Evolutionary conservation across 2,888 invertebrate genomes (phyloP), one percentile per base, ranked within the genome.

Genomic region (Lacanobia oleracea): DNA sequence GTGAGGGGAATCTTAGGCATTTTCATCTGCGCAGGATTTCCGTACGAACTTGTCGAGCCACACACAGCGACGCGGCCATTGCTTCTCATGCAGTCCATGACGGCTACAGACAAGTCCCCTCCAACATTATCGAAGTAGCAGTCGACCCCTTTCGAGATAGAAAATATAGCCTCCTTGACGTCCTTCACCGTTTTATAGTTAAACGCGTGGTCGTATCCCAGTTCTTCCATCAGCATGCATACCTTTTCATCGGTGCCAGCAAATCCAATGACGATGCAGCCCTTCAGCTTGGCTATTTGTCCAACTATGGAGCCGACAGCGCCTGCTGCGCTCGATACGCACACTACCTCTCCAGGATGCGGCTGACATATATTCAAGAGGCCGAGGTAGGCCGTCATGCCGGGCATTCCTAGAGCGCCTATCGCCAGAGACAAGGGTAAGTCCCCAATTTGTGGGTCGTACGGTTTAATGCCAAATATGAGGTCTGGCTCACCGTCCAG

Each of bases 91-190:
- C 96, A 96, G 56, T 93, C 90, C 66, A 97, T 89, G 18, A 97
- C 96, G 0, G 86, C 91, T 27, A 92, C 91, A 8, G 96, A 96
- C 50, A 97, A 92, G n/a, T 95, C 95, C 5, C 97, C 97, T 1
- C 97, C 97, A 23, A 97, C 97, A 87, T 97, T 97, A 87, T 98
- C 97, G 88, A 97, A 97, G 87, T 97, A 97, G 82, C 97, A 97
- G 87, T 98, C 97, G 0, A 98, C 92, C 4, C 97, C 97, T 10
- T 97, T 90, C 0, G 97, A 97, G 6, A 97, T 97, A 54, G 96
- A 93, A 70, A 93, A 94, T 69, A 98, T 89, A 40, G 94, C 88
- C 0, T 65, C 72, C 14, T 89, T 91, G 27, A 97, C 79, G 67
- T 88, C 70, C 76, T 96, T 86, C 27, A 92, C 93, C 7, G 94